These are phyloP conservation scores for Kryptolebias ocellatus DNA, from an alignment of 2,797 vertebrate genomes.

Conservation along the genomic window DNA sequence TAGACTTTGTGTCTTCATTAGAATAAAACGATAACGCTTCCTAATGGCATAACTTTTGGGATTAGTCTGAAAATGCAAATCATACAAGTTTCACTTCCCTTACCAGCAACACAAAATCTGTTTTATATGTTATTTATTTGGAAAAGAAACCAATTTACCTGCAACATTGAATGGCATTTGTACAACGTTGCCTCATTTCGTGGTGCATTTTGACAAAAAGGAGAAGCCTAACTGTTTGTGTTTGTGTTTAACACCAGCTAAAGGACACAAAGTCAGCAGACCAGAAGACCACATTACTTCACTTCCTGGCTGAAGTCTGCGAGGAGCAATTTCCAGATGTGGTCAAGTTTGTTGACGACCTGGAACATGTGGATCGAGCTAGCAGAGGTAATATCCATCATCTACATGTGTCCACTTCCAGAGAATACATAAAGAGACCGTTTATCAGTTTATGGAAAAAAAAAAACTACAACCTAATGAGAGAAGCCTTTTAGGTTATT, in stretches of 20 bases:
- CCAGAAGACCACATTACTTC: constrained; percentile 93
- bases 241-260: constrained; percentile 77
- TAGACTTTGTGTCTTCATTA: too few species aligned
- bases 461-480: constrained; percentile 11
- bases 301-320: constrained; percentile 93
- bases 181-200: too few species aligned
- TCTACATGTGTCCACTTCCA: neutral
- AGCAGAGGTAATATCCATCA: constrained; percentile 87
- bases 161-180: too few species aligned
- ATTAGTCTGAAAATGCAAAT: too few species aligned
- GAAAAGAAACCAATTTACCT: too few species aligned
- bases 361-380: constrained; percentile 93
- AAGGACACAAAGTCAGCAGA: constrained; percentile 96
- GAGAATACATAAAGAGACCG: neutral
- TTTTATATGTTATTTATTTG: too few species aligned
- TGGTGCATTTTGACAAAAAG: neutral
- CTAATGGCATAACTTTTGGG: too few species aligned
- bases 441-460: constrained; percentile 11
- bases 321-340: constrained; percentile 91
- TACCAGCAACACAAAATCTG: too few species aligned
- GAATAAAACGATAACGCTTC: too few species aligned
- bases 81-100: too few species aligned
- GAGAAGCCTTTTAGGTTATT: constrained; percentile 20
- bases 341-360: constrained; percentile 88
- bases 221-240: neutral